phyloP scores from a whole-genome alignment of 1,140 invertebrate genomes.

The Sweltsa coloradensis region DNA sequence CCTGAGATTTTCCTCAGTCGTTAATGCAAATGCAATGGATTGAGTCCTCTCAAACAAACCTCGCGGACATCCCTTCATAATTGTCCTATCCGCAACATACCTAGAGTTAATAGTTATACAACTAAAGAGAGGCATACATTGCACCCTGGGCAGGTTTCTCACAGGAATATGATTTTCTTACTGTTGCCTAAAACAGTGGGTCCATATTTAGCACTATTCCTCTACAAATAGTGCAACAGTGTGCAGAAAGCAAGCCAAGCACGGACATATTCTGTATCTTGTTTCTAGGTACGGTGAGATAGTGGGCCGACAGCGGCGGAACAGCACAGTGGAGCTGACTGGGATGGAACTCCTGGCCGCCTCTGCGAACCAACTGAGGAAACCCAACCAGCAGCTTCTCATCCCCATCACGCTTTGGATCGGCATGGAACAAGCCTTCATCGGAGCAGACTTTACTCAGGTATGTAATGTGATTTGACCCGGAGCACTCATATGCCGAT shows the following conservation, averaged over 20 bases:
- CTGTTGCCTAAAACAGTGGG: no score
- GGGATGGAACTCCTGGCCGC: slow-evolving; percentile 75
- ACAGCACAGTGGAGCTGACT: slow-evolving; percentile 51
- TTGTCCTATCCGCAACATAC: no score
- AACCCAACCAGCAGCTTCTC: slow-evolving; percentile 79
- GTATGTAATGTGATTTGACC: slow-evolving; percentile 38
- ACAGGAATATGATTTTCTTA: no score
- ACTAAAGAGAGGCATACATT: no score
- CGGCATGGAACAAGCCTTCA: slow-evolving; percentile 94
- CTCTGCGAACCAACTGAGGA: slow-evolving; percentile 82
- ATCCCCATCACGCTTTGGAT: slow-evolving; percentile 94
- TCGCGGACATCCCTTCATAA: no score
- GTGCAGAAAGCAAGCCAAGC: background rate
- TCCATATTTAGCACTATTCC: no score
- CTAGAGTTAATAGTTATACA: no score
- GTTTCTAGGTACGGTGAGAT: slow-evolving; percentile 60
- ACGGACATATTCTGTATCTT: slow-evolving; percentile 12
- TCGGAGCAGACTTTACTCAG: slow-evolving; percentile 87
- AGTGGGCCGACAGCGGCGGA: slow-evolving; percentile 58
- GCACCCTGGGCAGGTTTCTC: no score
- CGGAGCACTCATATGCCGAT: no score
- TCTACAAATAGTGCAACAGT: background rate
- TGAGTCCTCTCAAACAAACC: no score
- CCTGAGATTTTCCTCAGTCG: no score
- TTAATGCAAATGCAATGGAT: no score